Evolutionary conservation across 2,888 invertebrate species (phyloP).

Genomic region (Eremobia ochroleuca): DNA sequence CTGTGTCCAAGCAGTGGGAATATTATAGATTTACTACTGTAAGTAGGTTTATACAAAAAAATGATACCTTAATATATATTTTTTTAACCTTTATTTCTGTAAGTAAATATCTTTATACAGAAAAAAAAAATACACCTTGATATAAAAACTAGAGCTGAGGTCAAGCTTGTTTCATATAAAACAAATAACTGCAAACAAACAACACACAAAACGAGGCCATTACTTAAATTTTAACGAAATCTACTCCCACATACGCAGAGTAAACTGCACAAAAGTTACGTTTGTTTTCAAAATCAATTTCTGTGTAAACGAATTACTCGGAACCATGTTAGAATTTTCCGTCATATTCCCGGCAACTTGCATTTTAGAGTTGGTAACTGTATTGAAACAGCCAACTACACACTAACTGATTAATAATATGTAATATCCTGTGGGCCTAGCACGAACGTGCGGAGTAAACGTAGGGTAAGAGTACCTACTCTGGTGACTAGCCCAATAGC

Average conservation of each 20-base stretch:
- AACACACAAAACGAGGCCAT: not conserved
- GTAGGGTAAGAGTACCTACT: not conserved
- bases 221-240: not conserved
- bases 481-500: not conserved
- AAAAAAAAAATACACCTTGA: no score
- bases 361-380: slow-evolving; percentile 39
- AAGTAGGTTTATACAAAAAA: not conserved
- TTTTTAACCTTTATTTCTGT: no score
- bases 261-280: slow-evolving; percentile 33
- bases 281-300: slow-evolving; percentile 55
- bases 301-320: slow-evolving; percentile 29
- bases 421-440: slow-evolving; percentile 14
- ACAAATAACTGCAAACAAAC: not conserved
- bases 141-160: not conserved
- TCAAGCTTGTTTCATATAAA: not conserved
- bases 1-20: not conserved
- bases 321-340: slow-evolving; percentile 39
- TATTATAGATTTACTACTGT: not conserved
- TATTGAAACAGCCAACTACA: slow-evolving; percentile 49
- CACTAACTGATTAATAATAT: slow-evolving; percentile 50
- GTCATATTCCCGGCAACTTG: slow-evolving; percentile 38
- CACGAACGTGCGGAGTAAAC: not conserved
- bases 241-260: not conserved
- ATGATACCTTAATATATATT: no score
- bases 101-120: no score